phyloP scores from a whole-genome alignment of 2,797 vertebrate species.

The Parambassis ranga region DNA sequence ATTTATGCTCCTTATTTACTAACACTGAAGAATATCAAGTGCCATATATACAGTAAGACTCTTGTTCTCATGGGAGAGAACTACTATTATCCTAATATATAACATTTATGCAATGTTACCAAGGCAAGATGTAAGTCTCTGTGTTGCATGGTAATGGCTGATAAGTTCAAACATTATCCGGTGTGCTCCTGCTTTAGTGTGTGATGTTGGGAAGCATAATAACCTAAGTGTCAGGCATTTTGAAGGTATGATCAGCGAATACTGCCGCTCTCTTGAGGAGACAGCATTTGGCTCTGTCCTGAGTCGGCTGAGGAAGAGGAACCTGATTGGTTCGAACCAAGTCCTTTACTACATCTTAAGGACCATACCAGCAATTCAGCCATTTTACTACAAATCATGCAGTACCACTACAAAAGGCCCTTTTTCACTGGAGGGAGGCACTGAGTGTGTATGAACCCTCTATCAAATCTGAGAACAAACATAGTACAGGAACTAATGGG shows the following conservation, averaged over 20 bases:
- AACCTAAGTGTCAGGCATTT: constrained; percentile 59
- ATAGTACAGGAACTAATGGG: too few relatives aligned
- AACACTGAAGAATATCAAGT: constrained; percentile 72
- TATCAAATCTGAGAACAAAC: too few relatives aligned
- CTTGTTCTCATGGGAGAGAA: constrained; percentile 62
- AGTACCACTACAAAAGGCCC: too few relatives aligned
- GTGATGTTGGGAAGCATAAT: constrained; percentile 62
- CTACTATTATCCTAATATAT: constrained; percentile 59
- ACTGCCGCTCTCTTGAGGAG: constrained; percentile 78
- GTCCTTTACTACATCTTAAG: not conserved
- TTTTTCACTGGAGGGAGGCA: too few relatives aligned
- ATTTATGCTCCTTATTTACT: constrained; percentile 63
- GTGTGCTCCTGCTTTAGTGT: constrained; percentile 70
- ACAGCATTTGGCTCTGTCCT: constrained; percentile 73
- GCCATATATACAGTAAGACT: constrained; percentile 73
- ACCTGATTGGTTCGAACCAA: constrained; percentile 27
- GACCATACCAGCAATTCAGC: constrained; percentile 29
- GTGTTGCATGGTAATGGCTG: constrained; percentile 74
- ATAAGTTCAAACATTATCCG: constrained; percentile 38
- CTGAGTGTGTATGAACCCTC: too few relatives aligned
- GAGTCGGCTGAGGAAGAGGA: constrained; percentile 12
- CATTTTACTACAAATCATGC: not conserved
- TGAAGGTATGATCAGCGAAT: constrained; percentile 69
- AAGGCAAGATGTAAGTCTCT: constrained; percentile 49
- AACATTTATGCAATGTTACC: constrained; percentile 71